Percentiles rank a stretch among this genome's conserved stretches.
Conservation (phyloP, 1,140 invertebrate species). For the Drosophila funebris region DNA sequence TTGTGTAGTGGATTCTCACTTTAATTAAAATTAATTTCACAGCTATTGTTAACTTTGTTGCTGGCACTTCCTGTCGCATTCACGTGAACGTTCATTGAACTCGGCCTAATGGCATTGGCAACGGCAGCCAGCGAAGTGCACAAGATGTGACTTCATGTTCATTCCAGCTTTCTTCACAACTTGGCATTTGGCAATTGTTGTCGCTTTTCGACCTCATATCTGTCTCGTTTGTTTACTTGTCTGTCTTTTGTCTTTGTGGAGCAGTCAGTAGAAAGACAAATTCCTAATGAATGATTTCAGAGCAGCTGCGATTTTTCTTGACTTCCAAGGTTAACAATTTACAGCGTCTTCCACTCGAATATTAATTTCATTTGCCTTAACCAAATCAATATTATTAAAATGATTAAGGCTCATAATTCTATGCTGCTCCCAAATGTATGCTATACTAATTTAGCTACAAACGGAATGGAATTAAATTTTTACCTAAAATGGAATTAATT, state of each 20-base stretch:
- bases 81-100: not conserved
- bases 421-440: not conserved
- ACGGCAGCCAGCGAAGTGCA: slow-evolving; percentile 22
- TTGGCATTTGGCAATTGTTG: not conserved
- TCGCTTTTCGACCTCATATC: slow-evolving; percentile 16
- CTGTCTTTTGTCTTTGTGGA: not conserved
- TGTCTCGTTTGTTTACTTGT: not conserved
- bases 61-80: slow-evolving; percentile 4
- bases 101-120: not conserved
- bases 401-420: not conserved
- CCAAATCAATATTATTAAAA: not conserved
- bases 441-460: not conserved
- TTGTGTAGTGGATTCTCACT: not conserved
- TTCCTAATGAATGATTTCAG: not conserved
- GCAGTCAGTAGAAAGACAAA: not conserved
- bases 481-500: too few species aligned
- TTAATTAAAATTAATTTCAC: slow-evolving; percentile 27
- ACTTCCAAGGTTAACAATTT: not conserved
- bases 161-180: not conserved
- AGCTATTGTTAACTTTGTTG: not conserved
- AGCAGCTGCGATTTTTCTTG: not conserved
- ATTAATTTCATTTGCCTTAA: not conserved
- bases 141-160: slow-evolving; percentile 6
- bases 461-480: too few species aligned
- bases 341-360: not conserved